These are phyloP conservation scores for Diarsia rubi DNA, from an alignment of 2,888 invertebrate genomes.

Conservation along the genomic window DNA sequence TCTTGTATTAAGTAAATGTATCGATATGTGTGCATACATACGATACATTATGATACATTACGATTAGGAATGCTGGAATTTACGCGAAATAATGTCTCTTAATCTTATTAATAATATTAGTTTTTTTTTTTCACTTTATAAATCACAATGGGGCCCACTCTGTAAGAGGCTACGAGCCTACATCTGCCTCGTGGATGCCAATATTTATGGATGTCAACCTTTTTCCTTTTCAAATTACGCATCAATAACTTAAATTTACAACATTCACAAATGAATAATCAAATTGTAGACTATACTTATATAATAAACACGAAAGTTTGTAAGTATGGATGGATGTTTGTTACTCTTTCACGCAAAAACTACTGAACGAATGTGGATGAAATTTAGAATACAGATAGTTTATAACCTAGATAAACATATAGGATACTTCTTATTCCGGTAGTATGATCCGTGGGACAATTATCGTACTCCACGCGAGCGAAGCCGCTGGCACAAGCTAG, in stretches of 20 bases:
- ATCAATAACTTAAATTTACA: neutral
- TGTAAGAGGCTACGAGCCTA: neutral
- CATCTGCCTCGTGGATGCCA: neutral
- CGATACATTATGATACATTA: too few species aligned
- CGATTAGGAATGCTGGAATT: neutral
- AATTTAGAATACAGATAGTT: too few species aligned
- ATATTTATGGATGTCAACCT: neutral
- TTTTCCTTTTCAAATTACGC: neutral
- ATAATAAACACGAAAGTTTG: too few species aligned
- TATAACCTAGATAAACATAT: too few species aligned
- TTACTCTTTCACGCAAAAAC: too few species aligned
- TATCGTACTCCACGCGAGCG: too few species aligned
- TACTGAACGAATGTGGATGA: too few species aligned
- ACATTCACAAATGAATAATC: neutral
- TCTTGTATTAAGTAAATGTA: constrained; percentile 8
- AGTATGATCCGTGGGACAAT: too few species aligned
- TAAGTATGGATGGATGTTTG: too few species aligned
- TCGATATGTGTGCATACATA: too few species aligned
- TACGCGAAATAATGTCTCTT: neutral
- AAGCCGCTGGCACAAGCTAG: too few species aligned
- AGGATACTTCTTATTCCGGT: too few species aligned
- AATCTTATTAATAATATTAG: neutral
- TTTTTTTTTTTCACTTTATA: neutral
- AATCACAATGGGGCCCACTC: neutral
- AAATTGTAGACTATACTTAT: neutral